These are phyloP conservation scores for Heptranchias perlo DNA, from an alignment of 2,113 vertebrate genomes.

Conservation along the genomic window DNA sequence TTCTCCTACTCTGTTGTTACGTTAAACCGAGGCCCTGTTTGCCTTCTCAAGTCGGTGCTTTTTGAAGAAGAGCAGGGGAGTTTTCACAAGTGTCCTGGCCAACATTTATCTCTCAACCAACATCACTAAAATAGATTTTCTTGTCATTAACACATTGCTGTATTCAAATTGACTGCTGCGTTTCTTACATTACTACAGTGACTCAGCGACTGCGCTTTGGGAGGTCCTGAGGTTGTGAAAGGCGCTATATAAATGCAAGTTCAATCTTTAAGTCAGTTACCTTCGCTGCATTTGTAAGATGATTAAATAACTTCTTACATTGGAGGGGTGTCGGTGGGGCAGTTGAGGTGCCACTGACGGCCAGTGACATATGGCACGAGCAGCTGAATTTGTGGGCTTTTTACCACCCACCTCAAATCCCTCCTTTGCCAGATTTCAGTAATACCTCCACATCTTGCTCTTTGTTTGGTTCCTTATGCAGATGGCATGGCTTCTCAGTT, in stretches of 20 bases:
- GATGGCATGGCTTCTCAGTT: neutral
- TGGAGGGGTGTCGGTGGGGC: neutral
- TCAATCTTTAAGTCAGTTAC: neutral
- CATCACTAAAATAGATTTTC: neutral
- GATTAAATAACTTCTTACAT: neutral
- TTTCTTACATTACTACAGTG: neutral
- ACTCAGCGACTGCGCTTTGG: neutral
- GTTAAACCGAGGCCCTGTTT: neutral
- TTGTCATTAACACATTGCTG: neutral
- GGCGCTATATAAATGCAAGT: neutral
- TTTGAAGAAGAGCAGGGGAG: neutral
- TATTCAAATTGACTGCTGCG: neutral
- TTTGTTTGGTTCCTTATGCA: neutral
- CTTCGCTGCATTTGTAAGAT: neutral
- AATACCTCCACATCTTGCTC: neutral
- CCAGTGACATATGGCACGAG: neutral
- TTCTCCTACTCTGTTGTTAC: neutral
- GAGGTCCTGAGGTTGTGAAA: neutral
- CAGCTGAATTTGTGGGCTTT: neutral
- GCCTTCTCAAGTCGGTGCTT: neutral
- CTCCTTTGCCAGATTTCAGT: neutral
- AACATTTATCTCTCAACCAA: neutral
- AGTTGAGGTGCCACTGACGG: neutral
- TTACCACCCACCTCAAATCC: neutral
- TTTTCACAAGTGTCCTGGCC: neutral